A percentile compares a stretch with the other conserved stretches of the same genome.
These are phyloP conservation scores for Drosophila tanythrix DNA, from an alignment of 2,888 invertebrate genomes.

Conservation along the genomic window DNA sequence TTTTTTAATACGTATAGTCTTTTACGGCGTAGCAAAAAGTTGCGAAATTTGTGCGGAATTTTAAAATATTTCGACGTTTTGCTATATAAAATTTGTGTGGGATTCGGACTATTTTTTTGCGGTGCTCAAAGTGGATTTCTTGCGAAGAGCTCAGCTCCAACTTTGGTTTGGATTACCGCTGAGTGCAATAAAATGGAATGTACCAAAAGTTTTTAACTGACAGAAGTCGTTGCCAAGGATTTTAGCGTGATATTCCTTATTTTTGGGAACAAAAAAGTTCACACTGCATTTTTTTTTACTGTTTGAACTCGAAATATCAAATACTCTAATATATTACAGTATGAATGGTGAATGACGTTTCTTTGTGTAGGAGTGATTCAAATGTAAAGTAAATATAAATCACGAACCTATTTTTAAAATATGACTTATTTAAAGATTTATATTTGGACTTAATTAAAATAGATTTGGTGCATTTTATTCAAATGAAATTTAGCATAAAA, in stretches of 20 bases:
- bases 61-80: conserved; percentile 53
- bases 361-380: neutral
- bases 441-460: neutral
- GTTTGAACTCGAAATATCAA: neutral
- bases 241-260: conserved; percentile 20
- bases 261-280: neutral
- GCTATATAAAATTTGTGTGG: conserved; percentile 31
- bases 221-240: conserved; percentile 35
- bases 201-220: conserved; percentile 59
- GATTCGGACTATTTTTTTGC: conserved; percentile 28
- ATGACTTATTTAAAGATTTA: neutral
- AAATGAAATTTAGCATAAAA: neutral
- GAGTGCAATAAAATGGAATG: conserved; percentile 69
- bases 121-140: conserved; percentile 54
- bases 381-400: neutral
- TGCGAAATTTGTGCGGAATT: conserved; percentile 64
- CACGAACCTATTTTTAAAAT: neutral
- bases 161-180: conserved; percentile 75
- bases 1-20: conserved; percentile 47
- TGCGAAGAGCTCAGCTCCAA: conserved; percentile 55
- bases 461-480: neutral
- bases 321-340: neutral
- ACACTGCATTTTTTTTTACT: no score
- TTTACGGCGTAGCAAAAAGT: conserved; percentile 43
- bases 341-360: neutral